Base-by-base conservation (phyloP, 1,140 invertebrate species). In the Drosophila melanica region DNA sequence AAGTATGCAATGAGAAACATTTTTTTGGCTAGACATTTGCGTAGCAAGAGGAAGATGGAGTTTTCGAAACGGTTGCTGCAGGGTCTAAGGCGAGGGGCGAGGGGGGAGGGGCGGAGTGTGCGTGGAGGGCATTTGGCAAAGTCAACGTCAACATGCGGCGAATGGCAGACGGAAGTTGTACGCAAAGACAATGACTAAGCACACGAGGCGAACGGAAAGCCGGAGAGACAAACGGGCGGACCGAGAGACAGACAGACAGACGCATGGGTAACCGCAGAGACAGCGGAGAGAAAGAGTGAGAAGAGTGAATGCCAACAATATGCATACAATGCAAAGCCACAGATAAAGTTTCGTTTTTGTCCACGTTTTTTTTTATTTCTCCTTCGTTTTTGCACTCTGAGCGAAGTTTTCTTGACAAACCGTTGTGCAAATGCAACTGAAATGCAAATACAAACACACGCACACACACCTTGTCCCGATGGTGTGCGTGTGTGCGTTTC, bases 111-210 rank as follows among this genome's bases (percentile, higher is more conserved):
- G n/a, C n/a, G n/a, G 45, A 18, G 50, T 20, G 9, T 14, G 41
- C 10, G 42, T 14, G 44, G 53, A 59, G 58, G 55, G 64, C 64
- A 73, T 73, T 73, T 73, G 75, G 68, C 47, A 70, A 70, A 76
- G 58, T 62, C 72, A 72, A 68, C 67, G 77, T 72, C 63, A 79
- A 81, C 63, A 70, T 69, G 66, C 72, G 64, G 64, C 64, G 72
- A 75, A 75, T 79, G 76, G 66, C 78, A 80, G 62, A 70, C 77
- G 73, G 79, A 80, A 81, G 77, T 80, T 81, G 60, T 81, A 77
- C 79, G 77, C 79, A 81, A 80, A 76, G 76, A 81, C 78, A 81
- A 81, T 81, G 78, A 79, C 72, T 79, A 81, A 81, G 78, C 70
- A 76, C 54, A 81, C 59, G 20, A 75, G 66, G 23, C 59, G 59